Evolutionary conservation across 2,113 vertebrate species (phyloP).

Genomic region (Centropristis striata): DNA sequence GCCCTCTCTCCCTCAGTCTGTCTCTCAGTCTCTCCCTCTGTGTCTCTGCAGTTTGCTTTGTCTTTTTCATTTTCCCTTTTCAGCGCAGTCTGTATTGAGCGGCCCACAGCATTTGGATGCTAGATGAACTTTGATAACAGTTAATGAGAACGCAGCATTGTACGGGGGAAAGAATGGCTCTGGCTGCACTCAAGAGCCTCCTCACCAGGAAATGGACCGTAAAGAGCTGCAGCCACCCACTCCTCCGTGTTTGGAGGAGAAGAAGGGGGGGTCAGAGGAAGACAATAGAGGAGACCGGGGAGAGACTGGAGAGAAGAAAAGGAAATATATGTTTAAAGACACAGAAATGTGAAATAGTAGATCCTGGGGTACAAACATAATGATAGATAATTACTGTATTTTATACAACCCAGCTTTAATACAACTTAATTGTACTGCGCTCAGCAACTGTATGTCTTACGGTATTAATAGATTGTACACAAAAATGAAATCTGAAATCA

Average conservation of each 20-base stretch:
- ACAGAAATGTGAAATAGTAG: constrained; percentile 3
- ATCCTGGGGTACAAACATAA: constrained; percentile 20
- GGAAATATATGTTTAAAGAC: constrained; percentile 10
- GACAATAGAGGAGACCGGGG: neutral
- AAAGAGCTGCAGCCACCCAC: constrained; percentile 61
- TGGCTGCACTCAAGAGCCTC: constrained; percentile 77
- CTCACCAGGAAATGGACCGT: constrained; percentile 79
- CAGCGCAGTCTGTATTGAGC: constrained; percentile 70
- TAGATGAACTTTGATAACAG: constrained; percentile 89
- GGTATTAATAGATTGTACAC: neutral
- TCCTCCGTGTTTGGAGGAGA: constrained; percentile 50
- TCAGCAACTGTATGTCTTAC: neutral
- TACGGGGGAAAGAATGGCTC: constrained; percentile 78
- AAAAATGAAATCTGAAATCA: neutral
- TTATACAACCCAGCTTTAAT: neutral
- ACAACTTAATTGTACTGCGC: neutral
- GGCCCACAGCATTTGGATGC: constrained; percentile 83
- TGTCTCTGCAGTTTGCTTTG: constrained; percentile 42
- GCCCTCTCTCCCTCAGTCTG: constrained; percentile 17
- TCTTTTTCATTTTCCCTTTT: constrained; percentile 75
- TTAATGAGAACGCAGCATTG: constrained; percentile 87
- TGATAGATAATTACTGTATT: constrained; percentile 41
- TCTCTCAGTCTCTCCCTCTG: constrained; percentile 2
- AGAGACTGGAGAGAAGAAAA: neutral
- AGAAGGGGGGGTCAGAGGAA: neutral